Base-by-base conservation (phyloP, 2,797 vertebrate genomes). In the Notolabrus celidotus region DNA sequence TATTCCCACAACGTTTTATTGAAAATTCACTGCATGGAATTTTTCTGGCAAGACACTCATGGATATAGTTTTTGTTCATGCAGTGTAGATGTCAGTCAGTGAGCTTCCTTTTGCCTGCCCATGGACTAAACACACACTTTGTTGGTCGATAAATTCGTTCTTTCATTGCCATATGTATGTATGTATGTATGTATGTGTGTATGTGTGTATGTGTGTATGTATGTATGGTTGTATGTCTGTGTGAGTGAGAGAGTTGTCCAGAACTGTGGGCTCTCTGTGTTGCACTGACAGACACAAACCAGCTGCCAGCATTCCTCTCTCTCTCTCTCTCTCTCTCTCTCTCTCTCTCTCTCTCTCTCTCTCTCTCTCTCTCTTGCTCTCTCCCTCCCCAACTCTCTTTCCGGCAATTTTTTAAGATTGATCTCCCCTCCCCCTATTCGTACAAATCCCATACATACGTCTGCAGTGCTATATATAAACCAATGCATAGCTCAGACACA, bases 231-330 rank as follows among this genome's bases (percentile, higher is more conserved):
- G 65, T 60, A 47, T 57, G 76, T 64, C 38, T 60, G 71, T 74
- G 62, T 58, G 71, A 74, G 76, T 72, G 16, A 17, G 16, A 55
- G 77, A 66, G 71, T 73, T 74, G 84, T 83, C 68, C 67, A 91
- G 83, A 82, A 92, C 91, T 92, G 90, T 91, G 86, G 88, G 67
- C 79, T 84, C 89, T 92, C 91, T 92, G 92, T 92, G 89, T 79
- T 79, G 86, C 85, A 88, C 77, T 92, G 92, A 93, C 92, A 91
- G 92, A 93, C 92, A 92, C 84, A 90, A 92, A 89, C 92, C 92
- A 93, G 92, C 92, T 91, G 92, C 90, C 87, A 85, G 80, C 89
- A 92, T 93, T 91, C 90, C 92, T 90, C 85, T 79, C 86, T 67
- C 77, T n/a, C 77, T 71, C 69, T 66, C 59, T 71, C 68, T 58